Base-by-base conservation (phyloP, 2,113 vertebrate genomes). In the Ptychochromis oligacanthus region DNA sequence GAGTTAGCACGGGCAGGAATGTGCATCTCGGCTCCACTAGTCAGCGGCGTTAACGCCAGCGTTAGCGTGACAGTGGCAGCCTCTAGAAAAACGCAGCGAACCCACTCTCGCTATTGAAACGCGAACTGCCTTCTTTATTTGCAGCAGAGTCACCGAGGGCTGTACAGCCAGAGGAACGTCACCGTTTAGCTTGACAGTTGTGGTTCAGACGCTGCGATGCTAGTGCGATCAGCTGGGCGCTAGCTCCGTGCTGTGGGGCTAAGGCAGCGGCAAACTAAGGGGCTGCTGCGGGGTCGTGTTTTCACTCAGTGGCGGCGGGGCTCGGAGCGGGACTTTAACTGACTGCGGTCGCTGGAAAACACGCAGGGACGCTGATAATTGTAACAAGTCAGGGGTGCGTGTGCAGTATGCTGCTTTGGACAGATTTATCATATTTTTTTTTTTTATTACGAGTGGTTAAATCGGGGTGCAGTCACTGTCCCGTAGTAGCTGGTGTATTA, bases 161-260 rank as follows among this genome's bases (percentile, higher is more conserved):
- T 82, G 22, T 26, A 6, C 18, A 38, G 54, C 36, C 64, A 13
- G 13, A 38, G 10, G 24, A 34, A 11, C 84, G 87, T 79, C 80
- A 7, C 78, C 2, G 70, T 78, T 56, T 80, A 80, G 84, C 86
- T 20, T 88, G 89, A 90, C 86, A 90, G 89, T 87, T 88, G 79
- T 61, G 43, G 64, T 56, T 82, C 46, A 28, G 84, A 83, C 34
- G 78, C 46, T 64, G 75, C 65, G 84, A 64, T 82, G 40, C 87
- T 85, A 85, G 58, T 40, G 77, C 43, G 43, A 83, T 91, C 91
- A 91, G 91, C 89, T 91, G 89, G 81, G 80, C 56, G 60, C 13
- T 18, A 85, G 82, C 65, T 82, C 22, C 10, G 1, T 11, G 64
- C 4, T 11, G 75, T 5, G 5, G 64, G 64, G 75, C 84, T 82